Base-by-base conservation (phyloP, 1,140 invertebrate species). In the Cyphomyrmex costatus region DNA sequence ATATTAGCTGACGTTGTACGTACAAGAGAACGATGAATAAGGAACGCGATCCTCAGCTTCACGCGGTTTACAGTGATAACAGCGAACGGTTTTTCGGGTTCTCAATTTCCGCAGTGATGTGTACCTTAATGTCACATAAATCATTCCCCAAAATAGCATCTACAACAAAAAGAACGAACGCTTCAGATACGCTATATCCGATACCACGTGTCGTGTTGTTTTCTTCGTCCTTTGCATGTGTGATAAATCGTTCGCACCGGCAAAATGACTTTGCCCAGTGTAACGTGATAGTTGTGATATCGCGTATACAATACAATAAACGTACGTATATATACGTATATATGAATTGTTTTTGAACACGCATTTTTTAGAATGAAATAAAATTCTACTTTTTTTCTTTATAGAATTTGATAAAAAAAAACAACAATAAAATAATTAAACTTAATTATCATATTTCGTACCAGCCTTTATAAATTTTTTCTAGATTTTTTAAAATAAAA, bases 121-220 rank as follows among this genome's bases (percentile, higher is more conserved):
- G 86, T 65, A 68, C 58, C 71, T 82, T 68, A 82, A 74, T 87
- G 46, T 83, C 66, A 73, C 85, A 83, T 84, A 84, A 86, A 83
- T 86, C 79, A 86, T 63, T 53, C 10, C 16, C 49, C 24, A 63
- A 71, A 87, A 58, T 46, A 82, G 58, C 51, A 46, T 68, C 30
- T 46, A 16, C 65, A 21, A 86, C 46, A 56, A 83, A 46, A 36
- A 86, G 68, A 30, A 73, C 66, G 66, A 21, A 49, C 79, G 79
- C 79, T 73, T 60, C 36, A 74, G 68, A 51, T 74, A 60, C 68
- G 56, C 68, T 3, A 46, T 33, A 74, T 83, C 68, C 79, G 68
- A 83, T 83, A 83, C 8, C 68, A 16, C 36, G 27, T 83, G 56
- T 73, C 36, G 68, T 30, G 79, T 83, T 83, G 53, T 83, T 83